Evolutionary conservation across 2,797 vertebrate species (phyloP).

Genomic region (Pitangus sulphuratus): DNA sequence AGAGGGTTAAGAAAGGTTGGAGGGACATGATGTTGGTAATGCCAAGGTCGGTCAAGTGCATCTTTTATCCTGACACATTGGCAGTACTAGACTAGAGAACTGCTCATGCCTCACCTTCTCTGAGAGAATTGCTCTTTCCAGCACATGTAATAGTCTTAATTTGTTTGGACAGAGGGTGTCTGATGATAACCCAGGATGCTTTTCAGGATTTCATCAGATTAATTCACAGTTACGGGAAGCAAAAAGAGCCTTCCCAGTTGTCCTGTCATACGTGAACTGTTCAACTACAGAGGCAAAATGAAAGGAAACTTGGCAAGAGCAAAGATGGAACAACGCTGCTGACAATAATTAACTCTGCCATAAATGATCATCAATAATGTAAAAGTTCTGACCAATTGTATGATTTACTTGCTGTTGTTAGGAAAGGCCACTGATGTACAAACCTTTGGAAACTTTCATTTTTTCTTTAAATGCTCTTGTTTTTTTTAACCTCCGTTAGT

Average conservation of each 20-base stretch:
- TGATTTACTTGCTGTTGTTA: neutral
- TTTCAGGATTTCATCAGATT: neutral
- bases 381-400: neutral
- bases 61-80: neutral
- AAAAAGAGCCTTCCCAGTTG: neutral
- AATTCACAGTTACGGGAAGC: neutral
- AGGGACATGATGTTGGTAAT: neutral
- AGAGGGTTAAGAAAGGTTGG: neutral
- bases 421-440: neutral
- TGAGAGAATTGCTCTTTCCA: neutral
- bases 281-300: accelerated
- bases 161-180: neutral
- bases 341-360: neutral
- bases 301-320: neutral
- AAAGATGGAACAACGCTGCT: neutral
- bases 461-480: neutral
- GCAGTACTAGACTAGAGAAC: neutral
- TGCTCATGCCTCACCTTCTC: neutral
- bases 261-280: neutral
- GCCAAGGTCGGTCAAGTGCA: neutral
- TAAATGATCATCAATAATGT: neutral
- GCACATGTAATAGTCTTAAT: neutral
- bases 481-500: neutral
- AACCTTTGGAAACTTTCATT: neutral
- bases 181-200: neutral